Evolutionary conservation across 2,113 vertebrate genomes (phyloP).

Genomic region (Pleuronectes platessa): DNA sequence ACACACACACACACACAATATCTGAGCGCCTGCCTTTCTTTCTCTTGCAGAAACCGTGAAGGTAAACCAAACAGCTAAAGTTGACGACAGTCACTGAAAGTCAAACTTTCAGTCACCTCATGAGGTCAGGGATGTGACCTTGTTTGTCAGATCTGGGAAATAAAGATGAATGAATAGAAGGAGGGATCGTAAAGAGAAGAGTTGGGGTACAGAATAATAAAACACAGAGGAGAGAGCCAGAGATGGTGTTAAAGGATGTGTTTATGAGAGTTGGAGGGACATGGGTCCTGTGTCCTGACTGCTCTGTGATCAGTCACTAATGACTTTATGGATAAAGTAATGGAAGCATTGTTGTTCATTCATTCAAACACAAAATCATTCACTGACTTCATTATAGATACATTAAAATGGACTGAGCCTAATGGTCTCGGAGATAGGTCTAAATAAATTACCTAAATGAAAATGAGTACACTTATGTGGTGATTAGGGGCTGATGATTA

Average conservation of each 20-base stretch:
- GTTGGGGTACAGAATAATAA: not conserved
- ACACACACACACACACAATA: not conserved
- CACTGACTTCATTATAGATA: not conserved
- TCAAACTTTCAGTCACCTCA: conserved; percentile 1
- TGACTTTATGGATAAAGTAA: not conserved
- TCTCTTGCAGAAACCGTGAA: conserved; percentile 6
- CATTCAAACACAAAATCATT: too few relatives aligned
- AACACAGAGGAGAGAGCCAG: not conserved
- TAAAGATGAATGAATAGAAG: not conserved
- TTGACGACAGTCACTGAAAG: conserved; percentile 6
- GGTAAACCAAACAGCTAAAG: not conserved
- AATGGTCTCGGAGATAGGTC: conserved; percentile 6
- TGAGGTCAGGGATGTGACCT: too few relatives aligned
- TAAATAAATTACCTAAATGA: conserved; percentile 4
- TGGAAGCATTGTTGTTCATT: not conserved
- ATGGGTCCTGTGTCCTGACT: not conserved
- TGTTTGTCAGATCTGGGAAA: not conserved
- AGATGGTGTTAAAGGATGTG: not conserved
- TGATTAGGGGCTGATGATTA: conserved; percentile 10
- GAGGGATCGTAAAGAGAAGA: not conserved
- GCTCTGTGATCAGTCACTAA: conserved; percentile 5
- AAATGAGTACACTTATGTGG: conserved; percentile 15
- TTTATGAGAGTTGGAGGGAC: conserved; percentile 1
- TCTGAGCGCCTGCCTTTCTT: conserved; percentile 12
- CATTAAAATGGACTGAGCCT: conserved; percentile 11